Evolutionary conservation across 2,113 vertebrate species (phyloP).

Genomic region (Pardalotus punctatus): DNA sequence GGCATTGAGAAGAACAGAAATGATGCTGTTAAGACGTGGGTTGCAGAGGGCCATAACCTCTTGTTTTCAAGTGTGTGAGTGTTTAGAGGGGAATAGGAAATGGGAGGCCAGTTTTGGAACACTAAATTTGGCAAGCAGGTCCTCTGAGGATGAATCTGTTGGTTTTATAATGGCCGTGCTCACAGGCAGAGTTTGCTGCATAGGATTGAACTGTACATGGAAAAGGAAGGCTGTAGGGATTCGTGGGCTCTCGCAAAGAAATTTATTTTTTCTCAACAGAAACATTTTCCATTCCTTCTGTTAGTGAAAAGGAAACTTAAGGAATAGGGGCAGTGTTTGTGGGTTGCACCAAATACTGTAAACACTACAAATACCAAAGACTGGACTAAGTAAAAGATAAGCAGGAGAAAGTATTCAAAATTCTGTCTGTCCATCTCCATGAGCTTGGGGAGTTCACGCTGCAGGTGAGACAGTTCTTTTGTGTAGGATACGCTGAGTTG

Average conservation of each 20-base stretch:
- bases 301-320: background rate
- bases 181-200: background rate
- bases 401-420: background rate
- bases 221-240: background rate
- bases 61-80: background rate
- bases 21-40: background rate
- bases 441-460: background rate
- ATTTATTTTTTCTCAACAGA: background rate
- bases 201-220: background rate
- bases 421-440: background rate
- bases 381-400: background rate
- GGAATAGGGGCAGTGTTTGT: background rate
- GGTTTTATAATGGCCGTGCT: background rate
- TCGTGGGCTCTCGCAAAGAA: background rate
- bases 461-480: background rate
- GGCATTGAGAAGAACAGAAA: background rate
- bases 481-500: rapidly evolving
- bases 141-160: background rate
- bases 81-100: background rate
- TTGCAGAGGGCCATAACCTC: background rate
- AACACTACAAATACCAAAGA: background rate
- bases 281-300: background rate
- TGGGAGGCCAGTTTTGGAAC: background rate
- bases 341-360: background rate
- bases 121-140: background rate